Evolutionary conservation across 2,797 vertebrate species (phyloP).

Genomic region (Alcedo quadribrachys): DNA sequence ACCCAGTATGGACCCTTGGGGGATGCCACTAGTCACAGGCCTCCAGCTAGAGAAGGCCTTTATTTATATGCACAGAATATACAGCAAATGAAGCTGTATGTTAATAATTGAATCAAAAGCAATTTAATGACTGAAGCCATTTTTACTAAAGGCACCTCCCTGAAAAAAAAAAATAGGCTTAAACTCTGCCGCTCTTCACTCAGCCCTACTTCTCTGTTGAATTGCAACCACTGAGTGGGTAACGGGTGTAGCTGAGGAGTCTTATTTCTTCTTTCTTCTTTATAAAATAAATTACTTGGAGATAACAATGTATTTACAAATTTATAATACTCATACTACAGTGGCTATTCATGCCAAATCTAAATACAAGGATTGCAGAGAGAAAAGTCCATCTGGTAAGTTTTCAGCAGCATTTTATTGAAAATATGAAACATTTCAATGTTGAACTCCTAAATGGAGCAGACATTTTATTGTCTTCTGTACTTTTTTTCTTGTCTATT

Average conservation of each 20-base stretch:
- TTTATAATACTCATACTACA: background rate
- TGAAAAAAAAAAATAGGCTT: background rate
- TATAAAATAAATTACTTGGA: background rate
- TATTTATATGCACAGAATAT: background rate
- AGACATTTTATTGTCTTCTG: background rate
- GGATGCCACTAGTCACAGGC: too few species aligned
- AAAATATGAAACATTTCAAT: background rate
- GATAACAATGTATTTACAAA: background rate
- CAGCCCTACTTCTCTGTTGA: background rate
- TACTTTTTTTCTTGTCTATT: background rate
- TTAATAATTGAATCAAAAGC: background rate
- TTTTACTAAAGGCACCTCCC: background rate
- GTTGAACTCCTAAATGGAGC: background rate
- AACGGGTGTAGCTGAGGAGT: background rate
- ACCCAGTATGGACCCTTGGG: too few species aligned
- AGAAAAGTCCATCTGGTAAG: background rate
- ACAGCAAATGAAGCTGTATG: background rate
- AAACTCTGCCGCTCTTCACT: background rate
- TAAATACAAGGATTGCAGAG: background rate
- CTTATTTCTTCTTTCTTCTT: background rate
- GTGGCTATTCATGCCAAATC: background rate
- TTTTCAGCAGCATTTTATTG: conserved; percentile 8
- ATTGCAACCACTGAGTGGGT: too few species aligned
- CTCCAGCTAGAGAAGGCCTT: background rate
- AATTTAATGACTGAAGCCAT: background rate